A percentile compares a stretch with the other conserved stretches of the same genome.
Evolutionary conservation across 2,113 vertebrate genomes (phyloP).

Genomic region (Formicarius rufipectus): DNA sequence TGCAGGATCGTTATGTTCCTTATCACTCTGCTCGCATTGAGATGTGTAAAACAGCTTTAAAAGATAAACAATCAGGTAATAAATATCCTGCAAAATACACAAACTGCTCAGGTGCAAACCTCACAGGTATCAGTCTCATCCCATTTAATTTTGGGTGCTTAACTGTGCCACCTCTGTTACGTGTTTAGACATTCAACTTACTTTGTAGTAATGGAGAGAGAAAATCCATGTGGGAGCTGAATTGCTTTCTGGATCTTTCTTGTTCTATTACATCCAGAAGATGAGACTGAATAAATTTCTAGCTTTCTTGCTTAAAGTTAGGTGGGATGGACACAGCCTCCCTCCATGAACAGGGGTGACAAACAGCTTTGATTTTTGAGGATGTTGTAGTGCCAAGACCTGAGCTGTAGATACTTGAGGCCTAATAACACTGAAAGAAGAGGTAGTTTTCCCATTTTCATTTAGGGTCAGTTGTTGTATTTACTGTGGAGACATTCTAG

Average conservation of each 20-base stretch:
- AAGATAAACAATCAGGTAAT: constrained; percentile 98
- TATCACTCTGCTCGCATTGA: constrained; percentile 98
- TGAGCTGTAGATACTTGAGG: not conserved
- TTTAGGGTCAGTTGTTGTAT: not conserved
- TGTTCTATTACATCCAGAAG: not conserved
- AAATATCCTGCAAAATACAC: not conserved
- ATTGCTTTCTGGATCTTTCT: not conserved
- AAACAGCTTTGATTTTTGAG: not conserved
- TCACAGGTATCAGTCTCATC: not conserved
- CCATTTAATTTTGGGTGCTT: not conserved
- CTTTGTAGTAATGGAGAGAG: not conserved
- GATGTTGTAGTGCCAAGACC: not conserved
- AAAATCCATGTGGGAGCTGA: not conserved
- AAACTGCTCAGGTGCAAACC: not conserved
- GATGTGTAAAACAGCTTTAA: constrained; percentile 99
- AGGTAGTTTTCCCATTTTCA: not conserved
- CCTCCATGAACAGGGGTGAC: not conserved
- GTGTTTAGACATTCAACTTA: not conserved
- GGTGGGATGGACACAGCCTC: not conserved
- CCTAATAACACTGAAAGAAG: not conserved
- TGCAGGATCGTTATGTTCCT: constrained; percentile 97
- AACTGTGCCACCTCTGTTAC: not conserved
- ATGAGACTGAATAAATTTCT: not conserved
- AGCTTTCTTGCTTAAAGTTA: not conserved
- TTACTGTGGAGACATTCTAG: not conserved